Evolutionary conservation across 2,113 vertebrate species (phyloP).

Genomic region (Siphamia tubifer): DNA sequence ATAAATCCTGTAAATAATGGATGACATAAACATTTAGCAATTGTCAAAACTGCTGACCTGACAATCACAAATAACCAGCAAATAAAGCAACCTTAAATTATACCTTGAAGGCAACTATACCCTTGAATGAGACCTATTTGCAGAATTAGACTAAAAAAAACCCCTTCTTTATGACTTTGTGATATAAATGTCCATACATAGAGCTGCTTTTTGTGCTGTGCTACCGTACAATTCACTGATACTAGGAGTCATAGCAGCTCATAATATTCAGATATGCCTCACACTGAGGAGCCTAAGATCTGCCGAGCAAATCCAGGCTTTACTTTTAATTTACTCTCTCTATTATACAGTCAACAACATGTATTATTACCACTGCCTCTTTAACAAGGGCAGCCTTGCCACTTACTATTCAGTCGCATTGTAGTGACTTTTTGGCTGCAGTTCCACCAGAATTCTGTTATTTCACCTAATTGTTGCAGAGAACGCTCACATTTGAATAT

Average conservation of each 20-base stretch:
- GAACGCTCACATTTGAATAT: too few relatives aligned
- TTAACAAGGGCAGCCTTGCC: too few relatives aligned
- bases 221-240: background rate
- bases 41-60: background rate
- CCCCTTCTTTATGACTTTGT: background rate
- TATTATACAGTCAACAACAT: too few relatives aligned
- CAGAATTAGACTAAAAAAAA: background rate
- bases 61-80: background rate
- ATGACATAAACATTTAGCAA: background rate
- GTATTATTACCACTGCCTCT: too few relatives aligned
- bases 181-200: background rate
- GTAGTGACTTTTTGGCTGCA: too few relatives aligned
- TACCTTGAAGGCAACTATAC: background rate
- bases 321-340: too few relatives aligned
- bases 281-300: too few relatives aligned
- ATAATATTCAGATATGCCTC: too few relatives aligned
- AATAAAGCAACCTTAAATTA: background rate
- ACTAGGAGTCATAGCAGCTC: background rate
- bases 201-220: background rate
- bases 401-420: too few relatives aligned
- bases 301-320: too few relatives aligned
- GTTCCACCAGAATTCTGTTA: too few relatives aligned
- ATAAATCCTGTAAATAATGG: conserved; percentile 2
- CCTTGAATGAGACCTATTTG: background rate
- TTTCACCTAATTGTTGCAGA: too few relatives aligned